These are phyloP conservation scores for Sebastes oblongus DNA, from an alignment of 2,797 vertebrate species.

Conservation along the genomic window DNA sequence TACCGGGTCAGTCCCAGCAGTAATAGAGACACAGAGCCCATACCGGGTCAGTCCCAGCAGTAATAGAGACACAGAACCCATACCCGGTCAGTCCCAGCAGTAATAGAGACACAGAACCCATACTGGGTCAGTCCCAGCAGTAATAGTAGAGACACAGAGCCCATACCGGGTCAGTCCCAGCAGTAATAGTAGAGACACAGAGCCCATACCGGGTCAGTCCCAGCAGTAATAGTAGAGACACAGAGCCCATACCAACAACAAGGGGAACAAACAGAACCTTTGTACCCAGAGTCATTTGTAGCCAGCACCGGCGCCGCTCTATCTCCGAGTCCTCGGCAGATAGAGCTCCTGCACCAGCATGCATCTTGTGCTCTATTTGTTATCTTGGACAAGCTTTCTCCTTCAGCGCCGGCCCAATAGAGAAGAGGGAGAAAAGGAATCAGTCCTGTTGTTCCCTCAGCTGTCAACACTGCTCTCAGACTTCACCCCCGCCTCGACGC, in stretches of 20 bases:
- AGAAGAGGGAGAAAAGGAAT: slow-evolving; percentile 76
- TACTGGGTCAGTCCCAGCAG: too few species aligned
- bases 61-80: slow-evolving; percentile 22
- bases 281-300: slow-evolving; percentile 79
- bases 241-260: slow-evolving; percentile 70
- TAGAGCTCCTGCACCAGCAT: slow-evolving; percentile 62
- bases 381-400: slow-evolving; percentile 76
- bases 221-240: too few species aligned
- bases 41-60: too few species aligned
- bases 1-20: too few species aligned
- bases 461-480: slow-evolving; percentile 80
- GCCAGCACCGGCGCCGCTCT: slow-evolving; percentile 65
- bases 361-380: slow-evolving; percentile 77
- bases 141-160: background rate
- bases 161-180: slow-evolving; percentile 38
- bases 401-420: slow-evolving; percentile 75
- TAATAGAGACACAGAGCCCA: too few species aligned
- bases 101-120: too few species aligned
- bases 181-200: too few species aligned
- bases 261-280: slow-evolving; percentile 80
- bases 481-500: slow-evolving; percentile 76
- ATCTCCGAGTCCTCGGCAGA: slow-evolving; percentile 63
- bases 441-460: slow-evolving; percentile 82
- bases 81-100: slow-evolving; percentile 27
- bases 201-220: too few species aligned